These are phyloP conservation scores for Chloebia gouldiae DNA, from an alignment of 2,113 vertebrate genomes.

Conservation along the genomic window DNA sequence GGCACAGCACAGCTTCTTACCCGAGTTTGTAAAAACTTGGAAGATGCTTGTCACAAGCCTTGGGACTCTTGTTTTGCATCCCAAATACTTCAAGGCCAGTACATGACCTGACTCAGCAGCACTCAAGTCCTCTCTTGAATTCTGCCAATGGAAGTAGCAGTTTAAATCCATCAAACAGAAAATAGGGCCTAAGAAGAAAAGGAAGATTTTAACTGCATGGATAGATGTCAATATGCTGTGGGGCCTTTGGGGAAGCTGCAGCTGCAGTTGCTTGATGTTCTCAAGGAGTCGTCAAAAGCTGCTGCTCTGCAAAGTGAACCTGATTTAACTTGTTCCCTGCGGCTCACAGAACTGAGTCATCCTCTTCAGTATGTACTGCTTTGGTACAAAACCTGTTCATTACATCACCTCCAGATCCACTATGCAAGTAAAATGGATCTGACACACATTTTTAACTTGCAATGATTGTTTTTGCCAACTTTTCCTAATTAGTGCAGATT, in stretches of 20 bases:
- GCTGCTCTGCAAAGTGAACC: not conserved
- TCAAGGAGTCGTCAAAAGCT: not conserved
- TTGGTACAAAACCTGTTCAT: constrained; percentile 7
- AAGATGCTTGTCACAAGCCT: not conserved
- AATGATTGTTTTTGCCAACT: not conserved
- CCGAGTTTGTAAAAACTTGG: not conserved
- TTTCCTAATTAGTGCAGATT: constrained; percentile 6
- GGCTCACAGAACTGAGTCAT: not conserved
- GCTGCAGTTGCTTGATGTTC: not conserved
- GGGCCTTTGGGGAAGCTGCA: not conserved
- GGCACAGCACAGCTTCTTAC: not conserved
- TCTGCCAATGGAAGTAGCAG: not conserved
- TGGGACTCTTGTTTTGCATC: not conserved
- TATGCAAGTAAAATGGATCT: not conserved
- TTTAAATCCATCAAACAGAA: not conserved
- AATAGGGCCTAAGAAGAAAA: not conserved
- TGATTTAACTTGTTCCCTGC: not conserved
- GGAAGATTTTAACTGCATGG: not conserved
- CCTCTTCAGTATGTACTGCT: not conserved
- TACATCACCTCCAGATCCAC: not conserved
- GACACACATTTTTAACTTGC: constrained; percentile 5
- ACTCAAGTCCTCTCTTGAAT: not conserved
- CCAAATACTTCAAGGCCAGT: not conserved
- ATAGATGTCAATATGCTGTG: not conserved
- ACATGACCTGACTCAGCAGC: not conserved